Conservation (phyloP, 2,888 invertebrate species). For the Prenolepis imparis region DNA sequence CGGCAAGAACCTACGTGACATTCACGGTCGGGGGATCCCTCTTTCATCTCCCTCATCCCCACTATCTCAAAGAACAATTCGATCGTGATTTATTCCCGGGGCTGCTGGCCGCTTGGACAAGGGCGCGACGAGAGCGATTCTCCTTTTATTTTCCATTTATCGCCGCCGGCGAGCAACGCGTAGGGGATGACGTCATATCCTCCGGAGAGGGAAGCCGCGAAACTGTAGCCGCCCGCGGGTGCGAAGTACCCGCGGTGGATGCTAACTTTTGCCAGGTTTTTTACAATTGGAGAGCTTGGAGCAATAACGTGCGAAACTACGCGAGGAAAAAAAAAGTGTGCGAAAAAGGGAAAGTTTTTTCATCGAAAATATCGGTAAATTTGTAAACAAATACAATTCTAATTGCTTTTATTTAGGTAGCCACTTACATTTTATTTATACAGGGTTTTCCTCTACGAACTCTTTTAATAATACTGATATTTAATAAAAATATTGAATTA, state of each 20-base stretch:
- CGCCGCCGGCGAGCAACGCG: slow-evolving; percentile 48
- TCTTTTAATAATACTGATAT: neutral
- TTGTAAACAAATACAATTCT: slow-evolving; percentile 16
- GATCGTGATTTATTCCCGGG: slow-evolving; percentile 68
- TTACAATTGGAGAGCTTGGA: slow-evolving; percentile 45
- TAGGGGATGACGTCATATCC: slow-evolving; percentile 59
- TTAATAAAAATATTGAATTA: neutral
- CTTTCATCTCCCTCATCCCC: slow-evolving; percentile 36
- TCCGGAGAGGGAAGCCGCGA: slow-evolving; percentile 27
- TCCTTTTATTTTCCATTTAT: slow-evolving; percentile 68
- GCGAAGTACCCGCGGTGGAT: slow-evolving; percentile 39
- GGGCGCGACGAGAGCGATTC: slow-evolving; percentile 43
- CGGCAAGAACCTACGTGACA: slow-evolving; percentile 61
- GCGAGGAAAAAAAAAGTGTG: slow-evolving; percentile 12
- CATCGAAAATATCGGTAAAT: slow-evolving; percentile 2
- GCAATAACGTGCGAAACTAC: slow-evolving; percentile 36
- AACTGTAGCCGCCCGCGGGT: slow-evolving; percentile 8
- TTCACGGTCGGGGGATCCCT: slow-evolving; percentile 52
- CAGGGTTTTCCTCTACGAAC: neutral
- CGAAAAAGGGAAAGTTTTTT: slow-evolving; percentile 33
- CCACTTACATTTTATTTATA: neutral
- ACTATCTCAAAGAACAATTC: slow-evolving; percentile 62
- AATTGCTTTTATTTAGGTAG: slow-evolving; percentile 10
- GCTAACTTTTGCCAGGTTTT: slow-evolving; percentile 57
- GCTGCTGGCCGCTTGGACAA: slow-evolving; percentile 51